These are phyloP conservation scores for Aspidapion aeneum DNA, from an alignment of 2,888 invertebrate species.

Conservation along the genomic window DNA sequence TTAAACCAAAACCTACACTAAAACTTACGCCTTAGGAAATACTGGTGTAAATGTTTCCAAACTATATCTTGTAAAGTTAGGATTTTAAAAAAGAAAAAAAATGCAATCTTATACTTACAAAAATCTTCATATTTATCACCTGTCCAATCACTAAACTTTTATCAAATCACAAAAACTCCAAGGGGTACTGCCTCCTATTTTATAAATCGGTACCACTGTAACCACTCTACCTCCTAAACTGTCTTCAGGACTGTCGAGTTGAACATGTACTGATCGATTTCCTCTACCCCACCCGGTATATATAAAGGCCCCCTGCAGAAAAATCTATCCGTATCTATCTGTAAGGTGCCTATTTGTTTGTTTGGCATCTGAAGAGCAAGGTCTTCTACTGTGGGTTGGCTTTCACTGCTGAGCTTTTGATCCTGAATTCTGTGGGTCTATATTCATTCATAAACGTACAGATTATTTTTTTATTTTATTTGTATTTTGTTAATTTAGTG, in stretches of 20 bases:
- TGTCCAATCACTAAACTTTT: neutral
- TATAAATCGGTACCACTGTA: slow-evolving; percentile 4
- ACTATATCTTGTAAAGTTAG: too few relatives aligned
- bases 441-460: neutral
- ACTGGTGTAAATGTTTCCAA: too few relatives aligned
- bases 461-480: too few relatives aligned
- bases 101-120: too few relatives aligned
- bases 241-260: slow-evolving; percentile 45
- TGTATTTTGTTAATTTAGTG: too few relatives aligned
- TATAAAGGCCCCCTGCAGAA: slow-evolving; percentile 40
- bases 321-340: too few relatives aligned
- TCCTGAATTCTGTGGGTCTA: neutral
- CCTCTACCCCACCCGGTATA: slow-evolving; percentile 37
- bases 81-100: too few relatives aligned
- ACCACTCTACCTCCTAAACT: slow-evolving; percentile 42
- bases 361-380: slow-evolving; percentile 42
- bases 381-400: slow-evolving; percentile 42
- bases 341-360: too few relatives aligned
- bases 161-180: neutral
- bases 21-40: too few relatives aligned
- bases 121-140: slow-evolving; percentile 39
- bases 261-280: slow-evolving; percentile 34
- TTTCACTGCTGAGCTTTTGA: slow-evolving; percentile 30
- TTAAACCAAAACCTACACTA: too few relatives aligned
- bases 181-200: neutral